Evolutionary conservation across 2,888 invertebrate species (phyloP).

Genomic region (Xylota segnis): DNA sequence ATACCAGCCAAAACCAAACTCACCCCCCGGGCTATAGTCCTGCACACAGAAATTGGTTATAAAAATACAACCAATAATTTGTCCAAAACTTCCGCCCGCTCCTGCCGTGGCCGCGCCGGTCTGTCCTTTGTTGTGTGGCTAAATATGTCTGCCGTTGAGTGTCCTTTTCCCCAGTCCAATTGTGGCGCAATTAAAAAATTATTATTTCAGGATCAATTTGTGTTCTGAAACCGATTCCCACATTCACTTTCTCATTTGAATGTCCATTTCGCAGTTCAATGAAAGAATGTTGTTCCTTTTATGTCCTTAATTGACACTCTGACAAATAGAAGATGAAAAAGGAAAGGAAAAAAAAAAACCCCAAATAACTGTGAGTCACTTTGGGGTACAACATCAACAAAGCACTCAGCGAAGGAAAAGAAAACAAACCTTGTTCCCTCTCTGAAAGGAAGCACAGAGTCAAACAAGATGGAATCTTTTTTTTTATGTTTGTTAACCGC

Average conservation of each 20-base stretch:
- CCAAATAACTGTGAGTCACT: slow-evolving; percentile 1
- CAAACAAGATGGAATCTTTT: slow-evolving; percentile 16
- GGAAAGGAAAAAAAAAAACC: slow-evolving; percentile 12
- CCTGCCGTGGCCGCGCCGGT: neutral
- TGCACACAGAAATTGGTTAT: slow-evolving; percentile 25
- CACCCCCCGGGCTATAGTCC: neutral
- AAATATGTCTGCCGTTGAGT: slow-evolving; percentile 1
- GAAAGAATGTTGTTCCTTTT: slow-evolving; percentile 14
- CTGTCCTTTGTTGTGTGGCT: slow-evolving; percentile 11
- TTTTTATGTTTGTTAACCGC: slow-evolving; percentile 39
- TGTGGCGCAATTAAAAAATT: slow-evolving; percentile 2
- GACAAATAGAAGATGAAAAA: neutral
- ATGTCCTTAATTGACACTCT: slow-evolving; percentile 31
- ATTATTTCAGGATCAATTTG: slow-evolving; percentile 20
- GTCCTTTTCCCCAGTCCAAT: neutral
- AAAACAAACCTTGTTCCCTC: neutral
- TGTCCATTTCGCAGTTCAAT: slow-evolving; percentile 13
- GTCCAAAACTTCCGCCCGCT: slow-evolving; percentile 23
- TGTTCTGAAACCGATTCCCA: neutral
- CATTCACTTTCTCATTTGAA: neutral
- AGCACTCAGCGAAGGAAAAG: neutral
- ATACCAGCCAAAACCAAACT: neutral
- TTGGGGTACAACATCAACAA: slow-evolving; percentile 5
- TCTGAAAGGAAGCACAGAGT: neutral
- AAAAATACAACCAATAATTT: slow-evolving; percentile 51